Conservation (phyloP, 2,797 vertebrate genomes). For the Siniperca undulata region DNA sequence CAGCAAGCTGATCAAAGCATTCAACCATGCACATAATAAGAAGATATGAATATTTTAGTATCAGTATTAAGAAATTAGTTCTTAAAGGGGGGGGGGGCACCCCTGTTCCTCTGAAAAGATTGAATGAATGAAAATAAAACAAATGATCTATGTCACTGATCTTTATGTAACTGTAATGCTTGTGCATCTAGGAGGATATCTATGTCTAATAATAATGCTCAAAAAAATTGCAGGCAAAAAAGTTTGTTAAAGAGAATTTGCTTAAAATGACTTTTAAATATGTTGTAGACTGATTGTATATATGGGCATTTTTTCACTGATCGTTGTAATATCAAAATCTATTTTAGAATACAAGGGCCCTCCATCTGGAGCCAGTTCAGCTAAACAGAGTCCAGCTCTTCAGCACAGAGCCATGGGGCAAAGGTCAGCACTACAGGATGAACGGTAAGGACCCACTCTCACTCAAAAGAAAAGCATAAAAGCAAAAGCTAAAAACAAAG, state of each 20-base stretch:
- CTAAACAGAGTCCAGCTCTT: conserved; percentile 94
- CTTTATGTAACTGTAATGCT: background rate
- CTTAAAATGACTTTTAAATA: background rate
- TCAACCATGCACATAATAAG: background rate
- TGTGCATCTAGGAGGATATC: background rate
- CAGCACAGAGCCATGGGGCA: conserved; percentile 90
- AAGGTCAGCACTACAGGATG: conserved; percentile 83
- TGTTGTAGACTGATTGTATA: background rate
- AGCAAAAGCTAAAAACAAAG: background rate
- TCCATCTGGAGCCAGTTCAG: conserved; percentile 94
- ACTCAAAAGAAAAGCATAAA: background rate
- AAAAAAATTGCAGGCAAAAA: background rate
- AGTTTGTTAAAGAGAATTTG: background rate
- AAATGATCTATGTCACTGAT: background rate
- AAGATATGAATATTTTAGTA: conserved; percentile 42
- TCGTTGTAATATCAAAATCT: conserved; percentile 6
- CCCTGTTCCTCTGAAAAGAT: background rate
- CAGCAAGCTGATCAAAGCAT: conserved; percentile 27
- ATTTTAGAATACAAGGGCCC: conserved; percentile 94
- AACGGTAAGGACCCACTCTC: conserved; percentile 84
- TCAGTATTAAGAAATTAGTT: conserved; percentile 18
- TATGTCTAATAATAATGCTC: background rate
- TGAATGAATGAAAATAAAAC: conserved; percentile 26
- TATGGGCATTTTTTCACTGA: background rate
- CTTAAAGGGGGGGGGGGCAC: background rate